A percentile compares a stretch with the other conserved stretches of the same genome.
phyloP scores from a whole-genome alignment of 2,797 vertebrate species.

The Tadarida brasiliensis region DNA sequence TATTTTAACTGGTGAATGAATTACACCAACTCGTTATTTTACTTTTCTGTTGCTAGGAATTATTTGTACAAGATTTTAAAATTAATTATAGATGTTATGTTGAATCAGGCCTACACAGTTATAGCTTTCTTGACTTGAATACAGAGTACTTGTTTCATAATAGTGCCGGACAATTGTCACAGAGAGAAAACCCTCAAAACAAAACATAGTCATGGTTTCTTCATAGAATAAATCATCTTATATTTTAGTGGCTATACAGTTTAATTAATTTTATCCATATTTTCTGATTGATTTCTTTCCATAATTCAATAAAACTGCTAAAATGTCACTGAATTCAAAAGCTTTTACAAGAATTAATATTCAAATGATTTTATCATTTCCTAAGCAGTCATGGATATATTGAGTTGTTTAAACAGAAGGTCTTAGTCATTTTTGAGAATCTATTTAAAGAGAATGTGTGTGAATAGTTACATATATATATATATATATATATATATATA shows the following conservation, averaged over 20 bases:
- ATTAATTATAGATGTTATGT: constrained; percentile 6
- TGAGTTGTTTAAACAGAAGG: background rate
- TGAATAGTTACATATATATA: no score
- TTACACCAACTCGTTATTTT: background rate
- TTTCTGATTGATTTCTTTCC: background rate
- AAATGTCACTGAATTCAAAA: background rate
- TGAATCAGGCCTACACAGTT: background rate
- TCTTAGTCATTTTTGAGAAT: constrained; percentile 11
- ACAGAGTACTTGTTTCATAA: background rate
- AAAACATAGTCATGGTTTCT: background rate
- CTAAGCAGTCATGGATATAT: background rate
- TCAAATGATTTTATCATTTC: background rate
- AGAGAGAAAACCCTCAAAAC: background rate
- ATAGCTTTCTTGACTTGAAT: background rate
- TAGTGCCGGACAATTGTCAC: background rate
- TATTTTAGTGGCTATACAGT: background rate
- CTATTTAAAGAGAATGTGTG: background rate
- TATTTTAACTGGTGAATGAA: constrained; percentile 29
- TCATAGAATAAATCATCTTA: background rate
- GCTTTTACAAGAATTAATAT: background rate
- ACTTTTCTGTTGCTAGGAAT: background rate
- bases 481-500: background rate
- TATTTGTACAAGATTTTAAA: background rate
- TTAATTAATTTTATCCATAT: background rate
- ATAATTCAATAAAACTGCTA: background rate